Base-by-base conservation (phyloP, 37 sponge, comb jelly and placozoan genomes). In the Bolinopsis microptera region DNA sequence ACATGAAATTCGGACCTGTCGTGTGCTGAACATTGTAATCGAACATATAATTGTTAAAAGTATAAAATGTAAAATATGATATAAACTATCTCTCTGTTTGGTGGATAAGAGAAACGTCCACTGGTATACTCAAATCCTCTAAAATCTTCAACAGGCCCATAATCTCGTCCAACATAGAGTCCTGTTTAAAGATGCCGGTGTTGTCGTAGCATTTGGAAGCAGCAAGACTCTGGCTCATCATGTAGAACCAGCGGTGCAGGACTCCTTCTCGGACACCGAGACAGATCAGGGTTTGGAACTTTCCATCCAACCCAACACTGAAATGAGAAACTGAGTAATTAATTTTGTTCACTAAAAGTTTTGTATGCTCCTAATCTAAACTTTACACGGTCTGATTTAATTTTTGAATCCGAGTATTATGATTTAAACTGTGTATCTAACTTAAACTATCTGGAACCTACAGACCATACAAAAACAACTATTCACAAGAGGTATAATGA, bases 141-240 rank as follows among this genome's bases (percentile, higher is more conserved):
- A 86, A 38, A 24, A 86, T 86, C 25, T 86, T 39, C 2, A 86
- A 48, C 0, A 86, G 90, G 0, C 90, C 90, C 90, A 86, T 41
- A 13, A 86, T 34, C 28, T 86, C 61, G 39, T 40, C 90, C 1
- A 86, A 86, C 61, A 41, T 23, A 30, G 41, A 39, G 36, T 86
- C 90, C n/a, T 86, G 90, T n/a, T 39, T 86, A 30, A 86, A 86
- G 26, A 86, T 23, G 31, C 90, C 36, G 61, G 61, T 40, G 27
- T 28, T n/a, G 39, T 97, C 96, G 93, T 97, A 97, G 75, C 93
- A 69, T 18, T 77, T 8, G 32, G 74, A 24, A n/a, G 93, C 35
- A 23, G 92, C 77, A 0, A 96, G 94, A 30, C 69, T 82, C 25
- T 69, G 67, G 3, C 94, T 83, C 31, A 97, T 30, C 40, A 95